Evolutionary conservation across 2,888 invertebrate genomes (phyloP).

Genomic region (Platerodrilus igneus): DNA sequence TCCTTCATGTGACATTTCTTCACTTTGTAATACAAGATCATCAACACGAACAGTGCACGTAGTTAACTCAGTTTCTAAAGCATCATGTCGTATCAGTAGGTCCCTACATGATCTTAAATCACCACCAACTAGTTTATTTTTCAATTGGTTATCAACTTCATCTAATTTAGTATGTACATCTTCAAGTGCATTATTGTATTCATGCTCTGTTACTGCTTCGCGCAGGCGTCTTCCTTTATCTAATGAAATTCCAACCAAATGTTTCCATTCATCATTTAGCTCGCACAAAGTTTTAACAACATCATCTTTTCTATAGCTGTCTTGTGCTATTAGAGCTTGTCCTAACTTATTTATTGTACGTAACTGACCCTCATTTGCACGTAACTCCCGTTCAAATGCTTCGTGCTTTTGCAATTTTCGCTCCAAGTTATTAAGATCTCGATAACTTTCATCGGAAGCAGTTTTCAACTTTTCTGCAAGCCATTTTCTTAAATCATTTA

Average conservation of each 20-base stretch:
- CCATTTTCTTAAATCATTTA: conserved; percentile 87
- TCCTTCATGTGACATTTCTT: conserved; percentile 87
- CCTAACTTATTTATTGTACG: conserved; percentile 80
- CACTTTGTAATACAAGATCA: conserved; percentile 72
- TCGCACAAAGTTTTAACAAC: conserved; percentile 64
- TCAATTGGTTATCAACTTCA: conserved; percentile 75
- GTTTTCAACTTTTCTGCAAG: conserved; percentile 87
- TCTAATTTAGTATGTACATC: conserved; percentile 83
- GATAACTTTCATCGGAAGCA: conserved; percentile 88
- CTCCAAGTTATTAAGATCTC: conserved; percentile 84
- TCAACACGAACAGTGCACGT: conserved; percentile 79
- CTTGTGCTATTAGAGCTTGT: conserved; percentile 65
- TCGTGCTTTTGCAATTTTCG: conserved; percentile 93
- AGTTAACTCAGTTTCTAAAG: conserved; percentile 79
- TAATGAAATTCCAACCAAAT: conserved; percentile 62
- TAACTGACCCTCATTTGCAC: conserved; percentile 90
- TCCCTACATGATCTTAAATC: conserved; percentile 91
- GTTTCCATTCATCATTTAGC: conserved; percentile 74
- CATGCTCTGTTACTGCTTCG: conserved; percentile 85
- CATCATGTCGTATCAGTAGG: conserved; percentile 83
- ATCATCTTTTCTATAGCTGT: conserved; percentile 66
- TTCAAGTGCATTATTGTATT: conserved; percentile 74
- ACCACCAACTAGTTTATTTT: conserved; percentile 77
- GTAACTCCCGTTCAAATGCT: conserved; percentile 91
- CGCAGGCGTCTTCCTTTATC: conserved; percentile 69